A percentile compares a stretch with the other conserved stretches of the same genome.
Evolutionary conservation across 2,113 vertebrate genomes (phyloP).

Genomic region (Oncorhynchus keta): DNA sequence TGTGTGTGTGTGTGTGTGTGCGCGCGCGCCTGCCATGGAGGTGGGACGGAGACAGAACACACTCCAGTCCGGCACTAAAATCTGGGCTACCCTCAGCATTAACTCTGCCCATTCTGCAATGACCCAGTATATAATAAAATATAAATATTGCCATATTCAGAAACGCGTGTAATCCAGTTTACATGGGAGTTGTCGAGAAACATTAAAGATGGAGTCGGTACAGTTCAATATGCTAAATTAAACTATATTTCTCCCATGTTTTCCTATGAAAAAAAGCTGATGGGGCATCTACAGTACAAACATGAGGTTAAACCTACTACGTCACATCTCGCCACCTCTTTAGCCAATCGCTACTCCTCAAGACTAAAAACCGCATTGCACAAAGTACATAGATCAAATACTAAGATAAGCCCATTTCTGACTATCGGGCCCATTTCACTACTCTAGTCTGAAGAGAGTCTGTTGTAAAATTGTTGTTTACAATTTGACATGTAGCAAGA

Average conservation of each 20-base stretch:
- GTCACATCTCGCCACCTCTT: slow-evolving; percentile 92
- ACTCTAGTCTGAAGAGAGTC: slow-evolving; percentile 9
- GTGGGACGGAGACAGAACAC: not conserved
- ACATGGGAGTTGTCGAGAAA: not conserved
- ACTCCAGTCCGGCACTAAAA: not conserved
- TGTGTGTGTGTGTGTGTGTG: no score
- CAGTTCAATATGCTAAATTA: not conserved
- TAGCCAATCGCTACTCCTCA: slow-evolving; percentile 81
- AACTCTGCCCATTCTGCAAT: not conserved
- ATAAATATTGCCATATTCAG: not conserved
- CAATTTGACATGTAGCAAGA: slow-evolving; percentile 66
- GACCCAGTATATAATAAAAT: not conserved
- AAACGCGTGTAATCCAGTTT: not conserved
- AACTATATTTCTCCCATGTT: slow-evolving; percentile 3
- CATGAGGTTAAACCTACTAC: no score
- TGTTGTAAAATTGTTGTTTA: slow-evolving; percentile 57
- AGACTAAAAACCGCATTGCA: slow-evolving; percentile 35
- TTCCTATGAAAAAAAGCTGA: slow-evolving; percentile 35
- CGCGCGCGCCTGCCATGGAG: not conserved
- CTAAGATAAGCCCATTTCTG: slow-evolving; percentile 46
- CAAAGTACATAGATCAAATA: slow-evolving; percentile 60
- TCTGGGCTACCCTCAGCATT: not conserved
- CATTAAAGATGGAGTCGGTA: not conserved
- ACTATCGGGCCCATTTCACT: slow-evolving; percentile 45
- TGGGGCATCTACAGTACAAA: not conserved